Percentiles rank a stretch among this genome's conserved stretches.
phyloP scores from a whole-genome alignment of 2,888 invertebrate genomes.

The Vanessa cardui region DNA sequence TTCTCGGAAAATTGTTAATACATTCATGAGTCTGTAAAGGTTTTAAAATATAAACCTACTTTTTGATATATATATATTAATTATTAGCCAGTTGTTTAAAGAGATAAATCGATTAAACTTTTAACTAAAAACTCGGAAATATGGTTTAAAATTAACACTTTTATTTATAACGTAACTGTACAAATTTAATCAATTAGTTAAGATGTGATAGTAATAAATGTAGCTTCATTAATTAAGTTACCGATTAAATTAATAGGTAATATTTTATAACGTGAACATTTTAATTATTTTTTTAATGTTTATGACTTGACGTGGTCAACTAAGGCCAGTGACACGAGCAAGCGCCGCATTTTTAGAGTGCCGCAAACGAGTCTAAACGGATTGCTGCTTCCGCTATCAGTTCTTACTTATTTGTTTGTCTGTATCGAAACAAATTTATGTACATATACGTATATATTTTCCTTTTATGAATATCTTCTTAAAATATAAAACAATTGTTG shows the following conservation, averaged over 20 bases:
- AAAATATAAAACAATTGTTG: too few relatives aligned
- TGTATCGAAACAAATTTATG: not conserved
- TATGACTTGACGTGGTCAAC: constrained; percentile 43
- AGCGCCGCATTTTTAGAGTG: constrained; percentile 54
- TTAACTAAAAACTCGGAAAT: constrained; percentile 5
- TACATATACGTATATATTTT: too few relatives aligned
- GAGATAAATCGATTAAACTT: too few relatives aligned
- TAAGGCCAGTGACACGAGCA: constrained; percentile 72
- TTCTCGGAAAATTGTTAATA: not conserved
- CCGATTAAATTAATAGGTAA: constrained; percentile 30
- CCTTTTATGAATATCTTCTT: too few relatives aligned
- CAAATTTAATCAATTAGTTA: constrained; percentile 36
- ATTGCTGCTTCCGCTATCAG: constrained; percentile 38
- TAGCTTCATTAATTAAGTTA: constrained; percentile 39
- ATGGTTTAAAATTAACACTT: constrained; percentile 16
- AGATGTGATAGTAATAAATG: constrained; percentile 32
- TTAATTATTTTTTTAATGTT: constrained; percentile 44
- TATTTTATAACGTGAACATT: constrained; percentile 38
- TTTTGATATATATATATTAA: too few relatives aligned
- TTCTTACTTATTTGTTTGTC: constrained; percentile 33
- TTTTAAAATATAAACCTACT: too few relatives aligned
- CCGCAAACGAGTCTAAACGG: constrained; percentile 42
- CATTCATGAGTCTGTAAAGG: too few relatives aligned
- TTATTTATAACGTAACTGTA: constrained; percentile 30
- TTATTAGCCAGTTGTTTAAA: too few relatives aligned